Evolutionary conservation across 2,888 invertebrate species (phyloP), one percentile per base, ranked within the genome.

Genomic region (Vesta saturnalis): DNA sequence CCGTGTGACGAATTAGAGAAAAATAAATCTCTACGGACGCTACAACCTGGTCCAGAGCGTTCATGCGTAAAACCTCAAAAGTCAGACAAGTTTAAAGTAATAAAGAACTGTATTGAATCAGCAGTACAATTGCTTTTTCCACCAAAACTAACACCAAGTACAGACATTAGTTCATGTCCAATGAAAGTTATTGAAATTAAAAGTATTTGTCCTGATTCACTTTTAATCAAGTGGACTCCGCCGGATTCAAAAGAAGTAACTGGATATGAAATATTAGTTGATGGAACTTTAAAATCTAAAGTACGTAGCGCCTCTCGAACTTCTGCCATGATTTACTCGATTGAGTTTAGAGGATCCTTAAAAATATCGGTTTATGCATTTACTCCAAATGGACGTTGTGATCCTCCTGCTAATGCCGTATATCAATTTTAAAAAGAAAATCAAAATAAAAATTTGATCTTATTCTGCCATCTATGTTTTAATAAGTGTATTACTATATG

Each of bases 191-290:
- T 61, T 0, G 76, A 76, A 23, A 66, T 77, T 1, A 69, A 73
- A 47, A 74, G 71, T 14, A 73, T 79, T 60, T 69, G 75, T 2
- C 71, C 75, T 0, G 74, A 73, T 22, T 76, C 73, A 56, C 67
- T 79, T 54, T 57, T 79, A 22, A 54, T 79, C 18, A 79, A 79
- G 67, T 79, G 79, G 79, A 65, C 58, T 0, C 62, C 67, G 23
- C 71, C 77, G 8, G 39, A 47, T 12, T 73, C 70, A 23, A 58
- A 69, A 19, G 30, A 72, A 8, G 68, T 77, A 16, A 72, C 66
- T 18, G 79, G 78, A 12, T 79, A 77, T 63, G 78, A 78, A 57
- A 69, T 78, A 8, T 61, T 70, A 6, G 73, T 79, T 5, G 69
- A 77, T 63, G 74, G 72, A n/a, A 43, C 68, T 10, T 19, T 74